A percentile compares a stretch with the other conserved stretches of the same genome.
phyloP scores from a whole-genome alignment of 2,113 vertebrate genomes.

The Urocynchramus pylzowi region DNA sequence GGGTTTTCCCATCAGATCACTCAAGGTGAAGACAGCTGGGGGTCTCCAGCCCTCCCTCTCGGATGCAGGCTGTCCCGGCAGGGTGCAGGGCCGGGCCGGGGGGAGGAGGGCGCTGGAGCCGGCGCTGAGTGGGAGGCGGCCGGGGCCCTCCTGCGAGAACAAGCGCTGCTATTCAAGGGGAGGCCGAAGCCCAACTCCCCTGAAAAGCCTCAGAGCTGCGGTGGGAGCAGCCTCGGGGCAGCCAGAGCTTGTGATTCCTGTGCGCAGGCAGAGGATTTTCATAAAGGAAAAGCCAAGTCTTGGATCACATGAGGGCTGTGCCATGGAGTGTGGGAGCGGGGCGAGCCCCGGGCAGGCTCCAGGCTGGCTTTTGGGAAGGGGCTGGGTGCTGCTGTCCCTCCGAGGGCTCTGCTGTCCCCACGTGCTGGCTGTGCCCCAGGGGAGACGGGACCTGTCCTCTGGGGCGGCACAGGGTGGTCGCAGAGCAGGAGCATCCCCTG shows the following conservation, averaged over 20 bases:
- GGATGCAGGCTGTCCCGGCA: fast-evolving
- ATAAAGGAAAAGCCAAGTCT: background rate
- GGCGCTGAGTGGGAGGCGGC: background rate
- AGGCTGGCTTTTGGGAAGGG: background rate
- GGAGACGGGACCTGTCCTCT: fast-evolving
- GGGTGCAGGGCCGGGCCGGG: background rate
- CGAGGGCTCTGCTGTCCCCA: background rate
- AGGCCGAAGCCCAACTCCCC: background rate
- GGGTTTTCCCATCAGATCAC: background rate
- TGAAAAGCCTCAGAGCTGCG: background rate
- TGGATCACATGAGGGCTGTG: background rate
- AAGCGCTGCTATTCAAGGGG: background rate
- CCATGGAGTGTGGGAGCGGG: fast-evolving
- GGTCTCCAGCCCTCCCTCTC: background rate
- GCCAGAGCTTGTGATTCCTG: background rate
- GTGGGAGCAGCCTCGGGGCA: background rate
- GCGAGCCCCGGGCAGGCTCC: background rate
- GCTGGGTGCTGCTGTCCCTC: fast-evolving
- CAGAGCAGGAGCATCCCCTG: background rate
- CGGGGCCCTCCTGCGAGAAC: background rate
- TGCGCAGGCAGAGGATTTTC: background rate
- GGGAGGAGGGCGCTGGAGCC: background rate
- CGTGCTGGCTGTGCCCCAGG: fast-evolving
- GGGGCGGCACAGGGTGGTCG: background rate
- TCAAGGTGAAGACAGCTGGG: fast-evolving